These are phyloP conservation scores for Petromus typicus DNA, from an alignment of 2,113 vertebrate species.

Conservation along the genomic window DNA sequence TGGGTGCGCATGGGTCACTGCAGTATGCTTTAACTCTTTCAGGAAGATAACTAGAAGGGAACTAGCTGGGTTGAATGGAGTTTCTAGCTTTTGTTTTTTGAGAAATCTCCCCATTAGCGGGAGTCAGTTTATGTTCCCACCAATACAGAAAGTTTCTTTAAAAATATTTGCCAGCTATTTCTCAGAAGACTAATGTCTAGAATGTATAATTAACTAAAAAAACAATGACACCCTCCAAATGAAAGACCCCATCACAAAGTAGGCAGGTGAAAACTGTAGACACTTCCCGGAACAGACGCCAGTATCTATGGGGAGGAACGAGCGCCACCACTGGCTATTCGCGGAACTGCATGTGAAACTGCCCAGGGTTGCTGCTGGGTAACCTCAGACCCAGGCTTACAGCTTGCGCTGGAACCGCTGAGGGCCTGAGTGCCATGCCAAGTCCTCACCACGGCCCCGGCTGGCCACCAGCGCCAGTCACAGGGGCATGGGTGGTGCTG, in stretches of 20 bases:
- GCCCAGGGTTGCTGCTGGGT: background rate
- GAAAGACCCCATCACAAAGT: background rate
- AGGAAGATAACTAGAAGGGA: background rate
- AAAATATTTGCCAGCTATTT: background rate
- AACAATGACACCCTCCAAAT: background rate
- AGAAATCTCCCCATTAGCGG: background rate
- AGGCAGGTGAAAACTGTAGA: background rate
- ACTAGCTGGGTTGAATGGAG: background rate
- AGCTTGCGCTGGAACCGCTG: too few species aligned
- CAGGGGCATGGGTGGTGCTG: background rate
- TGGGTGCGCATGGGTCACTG: background rate
- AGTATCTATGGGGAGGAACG: rapidly evolving
- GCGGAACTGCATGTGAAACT: background rate
- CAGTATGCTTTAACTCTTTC: background rate
- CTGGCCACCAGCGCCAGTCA: background rate
- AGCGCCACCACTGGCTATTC: background rate
- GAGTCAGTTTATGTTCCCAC: background rate
- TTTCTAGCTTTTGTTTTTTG: background rate
- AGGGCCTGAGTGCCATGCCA: background rate
- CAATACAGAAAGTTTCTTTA: background rate
- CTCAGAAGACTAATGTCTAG: background rate
- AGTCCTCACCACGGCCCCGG: too few species aligned
- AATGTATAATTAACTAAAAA: background rate
- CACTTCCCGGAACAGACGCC: background rate
- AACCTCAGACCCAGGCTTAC: too few species aligned